Evolutionary conservation across 1,140 invertebrate species (phyloP).

Genomic region (Phymorhynchus buccinoides): DNA sequence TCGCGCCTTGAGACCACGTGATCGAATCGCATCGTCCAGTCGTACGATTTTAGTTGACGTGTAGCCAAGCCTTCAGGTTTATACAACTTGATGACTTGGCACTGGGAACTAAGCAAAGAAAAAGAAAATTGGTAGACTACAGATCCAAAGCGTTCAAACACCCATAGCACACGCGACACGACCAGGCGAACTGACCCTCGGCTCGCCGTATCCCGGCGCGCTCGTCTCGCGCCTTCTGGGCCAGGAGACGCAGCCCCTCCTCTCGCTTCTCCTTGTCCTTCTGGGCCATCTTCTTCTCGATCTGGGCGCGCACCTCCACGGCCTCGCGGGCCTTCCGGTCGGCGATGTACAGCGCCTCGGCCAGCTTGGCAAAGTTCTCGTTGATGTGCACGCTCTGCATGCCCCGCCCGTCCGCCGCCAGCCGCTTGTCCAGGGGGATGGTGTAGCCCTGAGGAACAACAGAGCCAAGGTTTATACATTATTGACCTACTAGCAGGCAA

Average conservation of each 20-base stretch:
- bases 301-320: slow-evolving; percentile 94
- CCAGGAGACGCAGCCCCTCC: slow-evolving; percentile 91
- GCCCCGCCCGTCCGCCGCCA: slow-evolving; percentile 97
- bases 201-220: slow-evolving; percentile 81
- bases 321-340: slow-evolving; percentile 93
- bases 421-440: slow-evolving; percentile 96
- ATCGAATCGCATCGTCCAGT: no score
- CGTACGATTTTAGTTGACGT: no score
- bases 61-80: no score
- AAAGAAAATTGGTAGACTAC: no score
- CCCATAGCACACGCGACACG: not conserved
- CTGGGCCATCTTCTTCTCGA: slow-evolving; percentile 96
- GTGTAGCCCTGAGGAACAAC: slow-evolving; percentile 86
- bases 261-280: slow-evolving; percentile 99
- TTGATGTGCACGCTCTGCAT: slow-evolving; percentile 98
- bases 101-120: no score
- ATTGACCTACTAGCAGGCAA: no score
- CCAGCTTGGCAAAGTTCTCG: slow-evolving; percentile 98
- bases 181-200: slow-evolving; percentile 51
- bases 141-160: no score
- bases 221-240: slow-evolving; percentile 95
- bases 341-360: slow-evolving; percentile 97
- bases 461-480: no score
- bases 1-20: no score
- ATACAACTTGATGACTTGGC: no score